phyloP scores from a whole-genome alignment of 2,113 vertebrate species.

The Amphiprion ocellaris region DNA sequence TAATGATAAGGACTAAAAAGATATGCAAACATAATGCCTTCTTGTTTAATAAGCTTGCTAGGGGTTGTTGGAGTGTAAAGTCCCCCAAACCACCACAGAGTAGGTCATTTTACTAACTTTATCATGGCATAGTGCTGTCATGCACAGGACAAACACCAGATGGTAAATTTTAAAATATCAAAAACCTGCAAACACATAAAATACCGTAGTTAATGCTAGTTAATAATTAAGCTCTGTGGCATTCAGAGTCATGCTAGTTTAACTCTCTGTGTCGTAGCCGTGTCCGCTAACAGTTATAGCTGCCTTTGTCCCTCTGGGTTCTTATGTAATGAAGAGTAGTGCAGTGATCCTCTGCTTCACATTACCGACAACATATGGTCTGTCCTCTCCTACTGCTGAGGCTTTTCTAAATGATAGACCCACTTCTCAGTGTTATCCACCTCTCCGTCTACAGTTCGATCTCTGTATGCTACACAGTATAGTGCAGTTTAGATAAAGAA shows the following conservation, averaged over 20 bases:
- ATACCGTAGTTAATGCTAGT: no score
- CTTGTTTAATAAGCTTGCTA: no score
- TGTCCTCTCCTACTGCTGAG: background rate
- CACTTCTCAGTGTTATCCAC: background rate
- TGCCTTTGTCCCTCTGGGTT: background rate
- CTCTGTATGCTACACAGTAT: background rate
- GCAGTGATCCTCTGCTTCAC: background rate
- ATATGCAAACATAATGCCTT: no score
- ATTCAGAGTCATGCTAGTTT: background rate
- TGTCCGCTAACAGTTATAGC: no score
- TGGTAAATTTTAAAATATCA: no score
- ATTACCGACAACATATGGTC: conserved; percentile 4
- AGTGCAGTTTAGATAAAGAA: background rate
- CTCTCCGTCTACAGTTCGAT: background rate
- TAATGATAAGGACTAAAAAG: no score
- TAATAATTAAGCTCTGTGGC: background rate
- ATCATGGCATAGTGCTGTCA: no score
- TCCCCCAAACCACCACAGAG: no score
- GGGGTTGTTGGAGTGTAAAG: no score
- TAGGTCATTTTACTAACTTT: no score
- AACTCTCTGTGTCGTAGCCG: background rate
- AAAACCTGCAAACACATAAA: no score
- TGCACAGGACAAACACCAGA: no score
- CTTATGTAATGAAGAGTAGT: background rate
- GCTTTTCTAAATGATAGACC: background rate